A percentile compares a stretch with the other conserved stretches of the same genome.
Evolutionary conservation across 2,797 vertebrate species (phyloP).

Genomic region (Hozukius guyotensis): DNA sequence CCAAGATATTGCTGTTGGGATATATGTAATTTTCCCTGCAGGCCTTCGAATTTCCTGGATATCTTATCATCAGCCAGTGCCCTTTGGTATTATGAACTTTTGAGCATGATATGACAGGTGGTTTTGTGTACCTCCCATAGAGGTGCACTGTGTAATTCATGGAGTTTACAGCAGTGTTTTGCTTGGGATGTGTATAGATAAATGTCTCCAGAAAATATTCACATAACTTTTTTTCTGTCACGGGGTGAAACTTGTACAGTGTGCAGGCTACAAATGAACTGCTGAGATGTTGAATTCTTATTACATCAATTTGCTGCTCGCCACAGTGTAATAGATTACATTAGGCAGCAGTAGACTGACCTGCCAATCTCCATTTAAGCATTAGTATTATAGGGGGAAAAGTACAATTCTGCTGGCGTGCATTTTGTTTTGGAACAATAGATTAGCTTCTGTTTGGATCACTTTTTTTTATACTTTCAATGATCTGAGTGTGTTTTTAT

Average conservation of each 20-base stretch:
- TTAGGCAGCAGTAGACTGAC: conserved; percentile 6
- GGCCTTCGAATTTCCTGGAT: conserved; percentile 71
- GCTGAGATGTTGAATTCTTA: conserved; percentile 18
- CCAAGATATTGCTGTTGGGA: conserved; percentile 71
- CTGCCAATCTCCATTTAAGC: conserved; percentile 22
- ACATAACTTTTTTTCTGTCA: not conserved
- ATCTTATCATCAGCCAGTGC: conserved; percentile 69
- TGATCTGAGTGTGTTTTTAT: not conserved
- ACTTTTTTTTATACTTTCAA: not conserved
- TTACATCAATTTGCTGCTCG: not conserved
- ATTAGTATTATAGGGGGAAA: not conserved
- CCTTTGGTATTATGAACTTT: conserved; percentile 75
- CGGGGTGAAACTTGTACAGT: conserved; percentile 1
- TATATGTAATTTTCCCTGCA: conserved; percentile 74
- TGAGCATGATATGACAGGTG: conserved; percentile 58
- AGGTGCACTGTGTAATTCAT: conserved; percentile 24
- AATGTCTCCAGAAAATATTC: conserved; percentile 36
- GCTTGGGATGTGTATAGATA: conserved; percentile 9
- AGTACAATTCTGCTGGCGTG: not conserved
- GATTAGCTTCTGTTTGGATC: not conserved
- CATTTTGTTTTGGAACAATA: not conserved
- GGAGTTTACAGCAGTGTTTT: conserved; percentile 19
- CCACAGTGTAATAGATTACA: conserved; percentile 38
- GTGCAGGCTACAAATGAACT: conserved; percentile 24
- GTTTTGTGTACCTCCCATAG: conserved; percentile 41